Evolutionary conservation across 2,797 vertebrate genomes (phyloP), one percentile per base, ranked within the genome.

Genomic region (Fringilla coelebs): DNA sequence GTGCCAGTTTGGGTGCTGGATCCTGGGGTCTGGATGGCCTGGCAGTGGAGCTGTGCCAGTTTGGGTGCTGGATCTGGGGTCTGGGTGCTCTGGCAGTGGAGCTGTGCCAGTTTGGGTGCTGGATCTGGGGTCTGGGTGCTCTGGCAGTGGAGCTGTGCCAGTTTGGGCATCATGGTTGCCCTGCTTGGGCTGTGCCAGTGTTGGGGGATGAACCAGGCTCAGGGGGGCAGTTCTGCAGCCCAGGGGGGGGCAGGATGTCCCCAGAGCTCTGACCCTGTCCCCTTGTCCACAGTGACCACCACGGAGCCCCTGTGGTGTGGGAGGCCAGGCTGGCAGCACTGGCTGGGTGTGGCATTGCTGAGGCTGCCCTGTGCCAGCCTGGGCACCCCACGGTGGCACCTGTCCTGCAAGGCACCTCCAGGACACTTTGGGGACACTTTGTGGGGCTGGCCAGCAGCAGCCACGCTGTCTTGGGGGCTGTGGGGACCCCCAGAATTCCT

Each of bases 251-350:
- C 46, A 43, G 9, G 16, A 3, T 11, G 20, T 36, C 31, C 49
- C 51, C 68, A 1, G 2, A 13, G n/a, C 4, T 0, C 76, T 93
- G 79, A 95, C 68, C 16, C 21, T 68, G 43, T 54, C 49, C 72
- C 91, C 95, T 72, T 68, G 45, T 66, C 82, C 26, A 1, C 93
- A 98, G 98, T 97, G 95, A 96, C 94, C 88, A 40, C 76, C 88
- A 83, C 90, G 95, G 98, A 97, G 94, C 96, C 72, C 2, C 80
- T 91, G 62, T 84, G 65, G 49, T 85, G 96, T 94, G 91, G 2
- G 97, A 95, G 1, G 91, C 97, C 66, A 87, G 93, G 88, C 95
- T 93, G 28, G 96, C 96, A 6, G 96, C 92, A 1, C 43, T 19
- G 11, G 10, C n/a, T 1, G 11, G 9, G 4, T 19, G 20, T 11